Percentiles rank a stretch among this genome's conserved stretches.
Conservation (phyloP, 1,140 invertebrate genomes). For the Drosophila obscura region DNA sequence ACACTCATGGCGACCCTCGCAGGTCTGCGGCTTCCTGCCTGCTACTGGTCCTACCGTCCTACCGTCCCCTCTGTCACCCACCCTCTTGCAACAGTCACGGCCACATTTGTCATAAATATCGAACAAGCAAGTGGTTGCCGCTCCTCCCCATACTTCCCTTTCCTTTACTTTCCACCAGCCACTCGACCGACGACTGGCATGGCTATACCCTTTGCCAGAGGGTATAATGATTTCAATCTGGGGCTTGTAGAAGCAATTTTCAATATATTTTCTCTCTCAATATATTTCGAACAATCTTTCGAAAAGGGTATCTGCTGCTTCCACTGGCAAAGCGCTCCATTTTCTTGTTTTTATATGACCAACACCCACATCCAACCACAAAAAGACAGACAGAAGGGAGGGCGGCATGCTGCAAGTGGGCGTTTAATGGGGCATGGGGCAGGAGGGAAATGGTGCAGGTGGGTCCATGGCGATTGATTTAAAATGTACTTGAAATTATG, state of each 20-base stretch:
- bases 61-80: no score
- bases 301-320: no score
- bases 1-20: constrained; percentile 45
- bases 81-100: constrained; percentile 23
- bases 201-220: no score
- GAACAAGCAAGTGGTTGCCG: constrained; percentile 59
- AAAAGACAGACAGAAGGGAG: neutral
- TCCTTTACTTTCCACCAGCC: neutral
- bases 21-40: constrained; percentile 1
- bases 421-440: constrained; percentile 17
- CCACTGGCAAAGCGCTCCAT: no score
- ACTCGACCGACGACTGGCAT: constrained; percentile 27
- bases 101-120: constrained; percentile 75
- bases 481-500: constrained; percentile 72
- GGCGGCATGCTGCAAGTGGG: constrained; percentile 3
- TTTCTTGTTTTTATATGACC: constrained; percentile 30
- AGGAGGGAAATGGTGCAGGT: neutral
- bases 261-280: no score
- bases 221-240: no score
- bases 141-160: neutral
- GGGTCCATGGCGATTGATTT: constrained; percentile 68
- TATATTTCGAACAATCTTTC: no score
- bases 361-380: constrained; percentile 10
- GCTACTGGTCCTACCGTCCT: neutral
- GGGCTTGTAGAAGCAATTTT: no score